These are phyloP conservation scores for Ormyrus rosae DNA, from an alignment of 2,888 invertebrate genomes.

Conservation along the genomic window DNA sequence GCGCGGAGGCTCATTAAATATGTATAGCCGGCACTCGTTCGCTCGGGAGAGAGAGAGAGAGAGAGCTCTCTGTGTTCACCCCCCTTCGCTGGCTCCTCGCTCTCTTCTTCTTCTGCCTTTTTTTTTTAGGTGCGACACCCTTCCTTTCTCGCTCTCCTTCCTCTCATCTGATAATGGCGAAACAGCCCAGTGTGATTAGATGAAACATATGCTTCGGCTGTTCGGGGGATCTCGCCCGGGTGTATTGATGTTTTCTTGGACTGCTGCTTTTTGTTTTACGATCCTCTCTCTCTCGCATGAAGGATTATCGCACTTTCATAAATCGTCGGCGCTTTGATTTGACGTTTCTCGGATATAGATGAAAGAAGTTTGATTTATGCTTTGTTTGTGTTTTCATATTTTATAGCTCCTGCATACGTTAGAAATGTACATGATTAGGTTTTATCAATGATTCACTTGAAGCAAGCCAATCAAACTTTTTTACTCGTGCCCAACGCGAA, in stretches of 20 bases:
- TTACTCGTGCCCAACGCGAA: no score
- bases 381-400: no score
- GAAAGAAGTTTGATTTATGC: no score
- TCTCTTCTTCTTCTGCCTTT: neutral
- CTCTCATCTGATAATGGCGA: slow-evolving; percentile 54
- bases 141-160: slow-evolving; percentile 11
- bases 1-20: slow-evolving; percentile 73
- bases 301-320: slow-evolving; percentile 30
- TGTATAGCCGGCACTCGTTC: slow-evolving; percentile 69
- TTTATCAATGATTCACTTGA: no score
- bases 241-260: slow-evolving; percentile 19
- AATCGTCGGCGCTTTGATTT: neutral
- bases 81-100: no score
- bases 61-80: slow-evolving; percentile 26
- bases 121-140: slow-evolving; percentile 29
- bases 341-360: no score
- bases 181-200: slow-evolving; percentile 69
- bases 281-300: neutral
- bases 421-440: no score
- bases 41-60: neutral
- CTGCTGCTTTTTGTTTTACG: slow-evolving; percentile 35
- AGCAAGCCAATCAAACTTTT: no score
- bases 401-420: no score
- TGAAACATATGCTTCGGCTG: slow-evolving; percentile 67
- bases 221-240: slow-evolving; percentile 23